Evolutionary conservation across 2,888 invertebrate genomes (phyloP).

Genomic region (Netelia fuscicornis): DNA sequence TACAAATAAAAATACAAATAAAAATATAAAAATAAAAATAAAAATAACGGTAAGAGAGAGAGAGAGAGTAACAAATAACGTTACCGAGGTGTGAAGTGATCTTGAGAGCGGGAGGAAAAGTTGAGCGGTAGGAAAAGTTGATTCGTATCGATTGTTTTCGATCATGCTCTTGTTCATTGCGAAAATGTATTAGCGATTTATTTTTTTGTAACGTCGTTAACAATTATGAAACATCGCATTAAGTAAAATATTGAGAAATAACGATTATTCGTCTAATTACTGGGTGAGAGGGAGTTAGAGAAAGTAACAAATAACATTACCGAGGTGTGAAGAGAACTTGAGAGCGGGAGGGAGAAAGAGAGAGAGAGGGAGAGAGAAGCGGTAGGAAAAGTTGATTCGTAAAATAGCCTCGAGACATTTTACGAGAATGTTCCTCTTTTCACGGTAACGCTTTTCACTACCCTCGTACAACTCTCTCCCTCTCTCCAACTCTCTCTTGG

Average conservation of each 20-base stretch:
- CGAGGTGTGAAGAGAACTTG: neutral
- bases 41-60: neutral
- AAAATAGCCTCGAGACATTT: constrained; percentile 20
- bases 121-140: constrained; percentile 16
- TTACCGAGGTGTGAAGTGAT: neutral
- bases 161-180: no score
- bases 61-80: neutral
- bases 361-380: neutral
- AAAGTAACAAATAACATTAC: neutral
- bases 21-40: no score
- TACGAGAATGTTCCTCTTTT: constrained; percentile 32
- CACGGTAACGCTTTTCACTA: neutral
- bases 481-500: neutral
- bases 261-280: no score
- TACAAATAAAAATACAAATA: no score
- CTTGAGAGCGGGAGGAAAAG: neutral
- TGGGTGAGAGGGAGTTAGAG: no score
- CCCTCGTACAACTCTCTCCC: neutral
- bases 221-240: no score
- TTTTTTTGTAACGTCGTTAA: no score
- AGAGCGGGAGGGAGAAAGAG: neutral
- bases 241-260: no score
- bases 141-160: neutral
- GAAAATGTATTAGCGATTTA: no score
- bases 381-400: constrained; percentile 36